phyloP scores from a whole-genome alignment of 2,888 invertebrate species.

The Ariolimax columbianus region DNA sequence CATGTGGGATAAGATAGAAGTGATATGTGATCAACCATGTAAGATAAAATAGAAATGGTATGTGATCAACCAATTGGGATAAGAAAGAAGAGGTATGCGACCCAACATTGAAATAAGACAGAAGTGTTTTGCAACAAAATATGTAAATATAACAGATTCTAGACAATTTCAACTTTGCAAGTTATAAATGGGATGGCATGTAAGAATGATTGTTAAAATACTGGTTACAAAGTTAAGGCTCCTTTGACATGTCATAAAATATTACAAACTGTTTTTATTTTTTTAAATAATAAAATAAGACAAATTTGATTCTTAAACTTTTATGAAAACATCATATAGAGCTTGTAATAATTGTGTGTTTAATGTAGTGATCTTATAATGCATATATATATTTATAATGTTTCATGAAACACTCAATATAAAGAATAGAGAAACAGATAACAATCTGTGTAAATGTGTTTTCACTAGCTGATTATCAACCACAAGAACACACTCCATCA shows the following conservation, averaged over 20 bases:
- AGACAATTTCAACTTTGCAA: neutral
- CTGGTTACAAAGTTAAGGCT: neutral
- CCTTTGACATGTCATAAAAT: neutral
- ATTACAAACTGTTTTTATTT: conserved; percentile 32
- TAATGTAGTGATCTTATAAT: neutral
- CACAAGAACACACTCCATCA: neutral
- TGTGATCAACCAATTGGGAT: neutral
- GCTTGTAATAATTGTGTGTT: neutral
- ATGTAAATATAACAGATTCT: neutral
- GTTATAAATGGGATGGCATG: neutral
- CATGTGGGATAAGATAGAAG: neutral
- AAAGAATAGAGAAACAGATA: too few relatives aligned
- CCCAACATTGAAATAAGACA: neutral
- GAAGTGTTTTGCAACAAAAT: neutral
- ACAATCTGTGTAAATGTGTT: too few relatives aligned
- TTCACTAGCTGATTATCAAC: too few relatives aligned
- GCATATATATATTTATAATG: too few relatives aligned
- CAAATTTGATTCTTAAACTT: too few relatives aligned
- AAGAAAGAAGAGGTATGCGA: neutral
- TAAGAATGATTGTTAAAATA: neutral
- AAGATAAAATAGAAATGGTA: neutral
- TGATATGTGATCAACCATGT: neutral
- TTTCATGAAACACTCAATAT: neutral
- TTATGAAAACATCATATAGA: too few relatives aligned
- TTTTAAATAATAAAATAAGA: too few relatives aligned